phyloP scores from a whole-genome alignment of 2,888 invertebrate species.

The Melipona beecheii region DNA sequence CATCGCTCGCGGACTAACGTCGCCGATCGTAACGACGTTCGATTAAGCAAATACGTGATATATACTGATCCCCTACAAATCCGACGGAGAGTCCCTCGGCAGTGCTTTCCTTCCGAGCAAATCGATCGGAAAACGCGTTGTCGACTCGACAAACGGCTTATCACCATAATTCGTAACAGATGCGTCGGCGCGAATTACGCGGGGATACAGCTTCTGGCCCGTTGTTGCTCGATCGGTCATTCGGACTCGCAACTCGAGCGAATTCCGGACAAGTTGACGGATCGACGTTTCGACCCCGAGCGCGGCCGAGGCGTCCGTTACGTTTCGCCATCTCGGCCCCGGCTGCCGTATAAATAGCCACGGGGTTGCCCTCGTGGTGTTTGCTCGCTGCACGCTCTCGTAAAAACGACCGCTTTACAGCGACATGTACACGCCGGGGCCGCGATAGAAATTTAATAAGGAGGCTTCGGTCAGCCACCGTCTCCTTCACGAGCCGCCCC shows the following conservation, averaged over 20 bases:
- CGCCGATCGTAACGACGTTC: neutral
- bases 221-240: constrained; percentile 58
- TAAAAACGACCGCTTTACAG: constrained; percentile 43
- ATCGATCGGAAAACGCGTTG: constrained; percentile 25
- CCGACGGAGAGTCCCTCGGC: neutral
- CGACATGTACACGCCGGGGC: constrained; percentile 39
- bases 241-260: constrained; percentile 48
- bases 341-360: constrained; percentile 43
- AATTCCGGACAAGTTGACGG: constrained; percentile 64
- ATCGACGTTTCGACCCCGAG: constrained; percentile 47
- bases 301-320: constrained; percentile 43
- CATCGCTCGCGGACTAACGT: neutral
- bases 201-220: constrained; percentile 43
- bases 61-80: neutral
- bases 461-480: neutral
- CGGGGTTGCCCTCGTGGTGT: constrained; percentile 37
- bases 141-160: constrained; percentile 32
- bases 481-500: neutral
- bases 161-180: constrained; percentile 66
- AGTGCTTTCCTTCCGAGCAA: neutral
- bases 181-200: constrained; percentile 55
- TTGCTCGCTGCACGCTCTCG: constrained; percentile 36
- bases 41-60: neutral
- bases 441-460: constrained; percentile 56
- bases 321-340: constrained; percentile 15